These are phyloP conservation scores for Diadema setosum DNA, from an alignment of 35 echinoderm and acorn worm genomes.

Conservation along the genomic window DNA sequence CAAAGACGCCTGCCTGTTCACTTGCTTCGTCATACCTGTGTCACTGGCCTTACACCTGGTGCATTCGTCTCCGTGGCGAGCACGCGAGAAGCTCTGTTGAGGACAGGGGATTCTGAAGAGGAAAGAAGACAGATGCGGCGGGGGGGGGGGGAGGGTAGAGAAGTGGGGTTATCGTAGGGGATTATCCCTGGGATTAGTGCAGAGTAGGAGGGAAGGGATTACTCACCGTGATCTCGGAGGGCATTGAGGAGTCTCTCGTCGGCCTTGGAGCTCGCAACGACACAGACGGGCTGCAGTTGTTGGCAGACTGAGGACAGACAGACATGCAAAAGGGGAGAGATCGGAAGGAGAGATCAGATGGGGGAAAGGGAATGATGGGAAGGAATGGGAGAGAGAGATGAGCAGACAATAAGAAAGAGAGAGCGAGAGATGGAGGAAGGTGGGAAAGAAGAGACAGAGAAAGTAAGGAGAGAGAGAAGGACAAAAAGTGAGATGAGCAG, in stretches of 20 bases:
- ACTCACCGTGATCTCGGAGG: conserved; percentile 63
- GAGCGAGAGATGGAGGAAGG: background rate
- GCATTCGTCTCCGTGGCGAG: no score
- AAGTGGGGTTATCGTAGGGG: no score
- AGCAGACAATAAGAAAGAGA: background rate
- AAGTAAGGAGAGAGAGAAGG: background rate
- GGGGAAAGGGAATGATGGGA: background rate
- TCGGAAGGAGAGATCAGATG: background rate
- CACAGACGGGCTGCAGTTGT: conserved; percentile 56
- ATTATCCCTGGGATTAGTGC: conserved; percentile 4
- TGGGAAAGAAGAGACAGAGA: background rate
- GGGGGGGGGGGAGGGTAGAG: no score
- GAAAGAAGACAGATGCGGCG: no score
- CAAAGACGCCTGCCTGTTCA: no score
- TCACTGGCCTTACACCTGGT: no score
- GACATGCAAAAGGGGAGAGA: background rate
- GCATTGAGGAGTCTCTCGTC: conserved; percentile 84
- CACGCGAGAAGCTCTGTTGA: no score
- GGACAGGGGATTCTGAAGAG: no score
- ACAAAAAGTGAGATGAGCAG: no score
- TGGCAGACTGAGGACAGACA: conserved; percentile 51
- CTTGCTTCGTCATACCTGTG: no score
- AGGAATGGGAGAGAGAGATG: background rate
- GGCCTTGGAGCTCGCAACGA: conserved; percentile 71
- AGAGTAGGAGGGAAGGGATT: background rate